Percentiles rank a stretch among this genome's conserved stretches.
Evolutionary conservation across 2,888 invertebrate species (phyloP).

Genomic region (Apantesis nais): DNA sequence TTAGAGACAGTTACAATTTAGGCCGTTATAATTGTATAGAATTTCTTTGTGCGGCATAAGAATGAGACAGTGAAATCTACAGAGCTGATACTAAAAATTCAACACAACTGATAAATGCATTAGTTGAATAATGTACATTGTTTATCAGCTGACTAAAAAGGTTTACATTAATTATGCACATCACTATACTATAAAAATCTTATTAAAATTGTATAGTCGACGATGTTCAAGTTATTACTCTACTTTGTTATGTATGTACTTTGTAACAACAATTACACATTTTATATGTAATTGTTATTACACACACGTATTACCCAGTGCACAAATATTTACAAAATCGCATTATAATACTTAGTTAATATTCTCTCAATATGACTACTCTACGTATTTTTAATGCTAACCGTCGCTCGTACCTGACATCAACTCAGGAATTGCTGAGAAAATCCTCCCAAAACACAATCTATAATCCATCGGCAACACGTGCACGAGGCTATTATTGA

Average conservation of each 20-base stretch:
- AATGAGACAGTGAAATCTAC: conserved; percentile 56
- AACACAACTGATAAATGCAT: conserved; percentile 4
- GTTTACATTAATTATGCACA: not conserved
- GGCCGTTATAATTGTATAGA: conserved; percentile 86
- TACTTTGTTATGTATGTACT: not conserved
- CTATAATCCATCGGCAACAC: conserved; percentile 84
- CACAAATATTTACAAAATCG: not conserved
- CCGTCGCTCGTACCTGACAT: conserved; percentile 69
- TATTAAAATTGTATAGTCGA: not conserved
- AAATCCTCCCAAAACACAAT: conserved; percentile 80
- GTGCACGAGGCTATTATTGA: conserved; percentile 84
- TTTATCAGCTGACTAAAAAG: conserved; percentile 3
- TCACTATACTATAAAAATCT: not conserved
- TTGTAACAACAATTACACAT: not conserved
- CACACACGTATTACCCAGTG: not conserved
- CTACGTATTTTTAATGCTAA: conserved; percentile 51
- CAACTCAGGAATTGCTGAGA: conserved; percentile 76
- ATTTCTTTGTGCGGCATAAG: conserved; percentile 75
- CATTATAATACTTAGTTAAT: not conserved
- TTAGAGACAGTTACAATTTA: conserved; percentile 83
- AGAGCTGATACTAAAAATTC: conserved; percentile 46
- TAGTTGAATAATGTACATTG: not conserved
- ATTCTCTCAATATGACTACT: conserved; percentile 40
- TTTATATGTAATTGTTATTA: too few relatives aligned
- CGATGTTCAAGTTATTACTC: not conserved